Evolutionary conservation across 2,888 invertebrate genomes (phyloP), one percentile per base, ranked within the genome.

Genomic region (Pogonocherus hispidulus): DNA sequence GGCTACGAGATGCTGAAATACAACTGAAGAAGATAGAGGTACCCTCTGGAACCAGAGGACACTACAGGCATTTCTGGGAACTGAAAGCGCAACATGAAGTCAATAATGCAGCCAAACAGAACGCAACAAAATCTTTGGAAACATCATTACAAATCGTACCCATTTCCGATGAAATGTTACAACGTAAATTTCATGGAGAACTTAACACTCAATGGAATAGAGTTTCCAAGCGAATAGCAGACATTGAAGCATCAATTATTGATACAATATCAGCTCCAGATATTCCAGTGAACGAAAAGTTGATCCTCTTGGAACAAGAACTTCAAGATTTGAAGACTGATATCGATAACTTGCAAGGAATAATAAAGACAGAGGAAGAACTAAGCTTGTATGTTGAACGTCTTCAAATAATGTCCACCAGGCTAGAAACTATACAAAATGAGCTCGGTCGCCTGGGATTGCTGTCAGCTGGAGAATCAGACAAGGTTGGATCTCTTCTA

Each of bases 41-140:
- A 66, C 90, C 91, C 0, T 87, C 90, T 9, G 91, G 91, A 70
- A 89, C 90, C 32, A 88, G 87, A 20, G 91, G 91, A 60, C 93
- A 93, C 78, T 91, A 94, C 84, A 89, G 94, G 75, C 91, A 93
- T 77, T 95, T 95, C 86, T 95, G 95, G 95, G 95, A 95, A 85
- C 84, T 95, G 51, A 95, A 94, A 84, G 95, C 95, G 0, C 94
- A 95, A 78, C 93, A 94, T 78, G 95, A 95, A 87, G 90, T 95
- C 20, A 90, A 95, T 82, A 94, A 93, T 76, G 91, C 91, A 73
- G 88, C 94, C 55, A 90, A 92, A 60, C 91, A 91, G 67, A 93
- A 94, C 75, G 91, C 93, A 0, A 90, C 91, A 16, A 87, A 89
- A 47, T 90, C 91, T 70, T 91, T 95, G 76, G 94, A 95, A 80